Evolutionary conservation across 2,888 invertebrate species (phyloP).

Genomic region (Lycia hirtaria): DNA sequence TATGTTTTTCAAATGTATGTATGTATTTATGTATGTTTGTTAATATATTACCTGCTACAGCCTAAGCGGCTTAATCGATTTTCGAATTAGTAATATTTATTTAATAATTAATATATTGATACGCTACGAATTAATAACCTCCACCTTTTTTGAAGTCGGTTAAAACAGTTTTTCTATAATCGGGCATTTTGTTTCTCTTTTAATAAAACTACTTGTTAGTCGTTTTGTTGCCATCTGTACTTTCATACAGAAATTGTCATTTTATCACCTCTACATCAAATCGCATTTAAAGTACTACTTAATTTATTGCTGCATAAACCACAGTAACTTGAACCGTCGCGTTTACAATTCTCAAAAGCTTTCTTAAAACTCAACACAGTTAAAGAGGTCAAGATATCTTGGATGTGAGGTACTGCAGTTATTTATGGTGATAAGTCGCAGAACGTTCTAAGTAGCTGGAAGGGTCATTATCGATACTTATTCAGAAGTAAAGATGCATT

Average conservation of each 20-base stretch:
- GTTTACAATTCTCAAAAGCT: neutral
- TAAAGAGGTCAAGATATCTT: conserved; percentile 5
- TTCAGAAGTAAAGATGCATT: neutral
- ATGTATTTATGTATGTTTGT: no score
- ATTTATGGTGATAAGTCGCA: neutral
- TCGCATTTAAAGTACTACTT: conserved; percentile 4
- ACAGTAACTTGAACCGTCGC: conserved; percentile 9
- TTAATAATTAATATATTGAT: no score
- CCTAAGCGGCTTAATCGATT: no score
- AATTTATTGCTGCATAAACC: conserved; percentile 4
- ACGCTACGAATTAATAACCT: no score
- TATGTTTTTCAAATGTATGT: no score
- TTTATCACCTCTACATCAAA: conserved; percentile 23
- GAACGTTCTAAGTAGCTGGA: neutral
- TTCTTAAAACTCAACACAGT: conserved; percentile 7
- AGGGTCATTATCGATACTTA: neutral
- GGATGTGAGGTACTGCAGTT: conserved; percentile 2
- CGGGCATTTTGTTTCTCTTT: no score
- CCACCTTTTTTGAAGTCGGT: conserved; percentile 8
- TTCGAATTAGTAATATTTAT: no score
- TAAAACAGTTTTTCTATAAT: neutral
- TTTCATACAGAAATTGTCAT: conserved; percentile 41
- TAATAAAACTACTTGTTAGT: neutral
- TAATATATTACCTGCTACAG: no score
- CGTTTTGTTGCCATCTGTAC: conserved; percentile 12